Evolutionary conservation across 1,140 invertebrate genomes (phyloP).

Genomic region (Scaptomyza hsui): DNA sequence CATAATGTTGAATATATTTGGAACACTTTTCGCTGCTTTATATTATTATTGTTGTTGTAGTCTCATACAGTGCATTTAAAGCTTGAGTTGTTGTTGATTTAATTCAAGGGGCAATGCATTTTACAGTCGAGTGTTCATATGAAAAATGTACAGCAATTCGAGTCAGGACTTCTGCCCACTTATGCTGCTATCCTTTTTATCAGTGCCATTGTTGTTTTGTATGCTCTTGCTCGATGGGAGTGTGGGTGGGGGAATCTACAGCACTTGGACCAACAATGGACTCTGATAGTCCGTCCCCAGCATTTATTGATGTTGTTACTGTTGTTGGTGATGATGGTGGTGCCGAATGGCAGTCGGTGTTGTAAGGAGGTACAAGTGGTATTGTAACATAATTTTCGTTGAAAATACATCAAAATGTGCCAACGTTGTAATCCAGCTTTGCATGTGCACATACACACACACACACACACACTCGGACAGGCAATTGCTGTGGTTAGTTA

Average conservation of each 20-base stretch:
- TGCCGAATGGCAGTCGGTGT: neutral
- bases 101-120: slow-evolving; percentile 80
- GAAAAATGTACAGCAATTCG: slow-evolving; percentile 71
- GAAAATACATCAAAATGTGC: slow-evolving; percentile 75
- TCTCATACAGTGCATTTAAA: slow-evolving; percentile 43
- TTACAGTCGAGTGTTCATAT: slow-evolving; percentile 67
- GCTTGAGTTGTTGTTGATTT: slow-evolving; percentile 77
- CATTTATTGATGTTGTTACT: slow-evolving; percentile 34
- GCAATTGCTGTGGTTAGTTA: slow-evolving; percentile 73
- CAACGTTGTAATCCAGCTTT: slow-evolving; percentile 64
- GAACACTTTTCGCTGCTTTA: slow-evolving; percentile 30
- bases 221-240: neutral
- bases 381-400: slow-evolving; percentile 76
- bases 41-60: slow-evolving; percentile 14
- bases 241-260: neutral
- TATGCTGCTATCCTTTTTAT: slow-evolving; percentile 60
- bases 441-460: slow-evolving; percentile 35
- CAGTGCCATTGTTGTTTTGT: slow-evolving; percentile 38
- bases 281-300: slow-evolving; percentile 23
- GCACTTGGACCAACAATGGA: slow-evolving; percentile 42
- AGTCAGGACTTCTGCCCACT: slow-evolving; percentile 52
- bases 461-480: slow-evolving; percentile 22
- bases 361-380: slow-evolving; percentile 57
- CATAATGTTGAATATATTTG: slow-evolving; percentile 36
- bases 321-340: slow-evolving; percentile 11